These are phyloP conservation scores for Silvanus unidentatus DNA, from an alignment of 2,888 invertebrate genomes.

Conservation along the genomic window DNA sequence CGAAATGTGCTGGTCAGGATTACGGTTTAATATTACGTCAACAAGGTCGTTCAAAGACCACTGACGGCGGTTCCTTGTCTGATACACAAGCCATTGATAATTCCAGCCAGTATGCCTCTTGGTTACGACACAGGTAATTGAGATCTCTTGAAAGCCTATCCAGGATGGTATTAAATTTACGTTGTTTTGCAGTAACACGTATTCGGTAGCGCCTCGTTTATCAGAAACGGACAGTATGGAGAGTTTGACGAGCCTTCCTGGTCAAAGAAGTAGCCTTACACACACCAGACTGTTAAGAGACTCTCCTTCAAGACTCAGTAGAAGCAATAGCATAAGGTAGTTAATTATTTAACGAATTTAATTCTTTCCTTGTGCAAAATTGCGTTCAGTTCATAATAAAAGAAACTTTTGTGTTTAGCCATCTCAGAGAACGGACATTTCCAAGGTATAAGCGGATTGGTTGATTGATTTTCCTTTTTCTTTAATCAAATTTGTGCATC, in stretches of 20 bases:
- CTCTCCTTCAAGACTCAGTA: constrained; percentile 70
- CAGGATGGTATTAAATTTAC: constrained; percentile 1
- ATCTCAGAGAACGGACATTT: constrained; percentile 88
- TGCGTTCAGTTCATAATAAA: background rate
- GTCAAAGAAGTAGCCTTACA: constrained; percentile 63
- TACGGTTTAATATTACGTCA: constrained; percentile 43
- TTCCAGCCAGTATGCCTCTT: constrained; percentile 76
- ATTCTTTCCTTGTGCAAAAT: no score
- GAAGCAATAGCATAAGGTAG: constrained; percentile 90
- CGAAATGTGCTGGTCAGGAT: constrained; percentile 55
- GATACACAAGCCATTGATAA: constrained; percentile 82
- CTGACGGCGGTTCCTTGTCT: constrained; percentile 79
- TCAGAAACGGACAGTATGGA: constrained; percentile 90
- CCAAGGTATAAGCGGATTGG: constrained; percentile 65
- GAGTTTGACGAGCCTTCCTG: constrained; percentile 57
- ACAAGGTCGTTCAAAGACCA: constrained; percentile 45
- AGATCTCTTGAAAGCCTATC: background rate
- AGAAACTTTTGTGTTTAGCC: constrained; percentile 61
- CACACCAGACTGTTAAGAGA: constrained; percentile 63
- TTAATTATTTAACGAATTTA: no score
- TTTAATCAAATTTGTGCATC: background rate
- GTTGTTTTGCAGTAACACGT: constrained; percentile 57
- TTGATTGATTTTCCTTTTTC: constrained; percentile 7
- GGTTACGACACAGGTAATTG: constrained; percentile 78
- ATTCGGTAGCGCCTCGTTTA: constrained; percentile 66